phyloP scores from a whole-genome alignment of 2,888 invertebrate genomes.

The Erannis defoliaria region DNA sequence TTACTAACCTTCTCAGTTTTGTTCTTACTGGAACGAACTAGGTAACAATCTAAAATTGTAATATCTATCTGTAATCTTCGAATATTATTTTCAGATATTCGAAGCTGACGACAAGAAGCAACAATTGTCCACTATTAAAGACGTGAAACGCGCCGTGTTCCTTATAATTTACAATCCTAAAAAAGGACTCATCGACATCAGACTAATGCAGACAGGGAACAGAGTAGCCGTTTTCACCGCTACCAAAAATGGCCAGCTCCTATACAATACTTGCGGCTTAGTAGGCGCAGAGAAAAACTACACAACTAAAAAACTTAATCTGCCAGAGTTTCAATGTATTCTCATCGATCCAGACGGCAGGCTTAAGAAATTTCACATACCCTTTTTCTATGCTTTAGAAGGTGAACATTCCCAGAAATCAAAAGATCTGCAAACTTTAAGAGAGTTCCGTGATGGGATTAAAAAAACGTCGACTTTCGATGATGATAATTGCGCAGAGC shows the following conservation, averaged over 20 bases:
- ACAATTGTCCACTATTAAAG: conserved; percentile 73
- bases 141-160: conserved; percentile 90
- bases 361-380: conserved; percentile 93
- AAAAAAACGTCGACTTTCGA: conserved; percentile 84
- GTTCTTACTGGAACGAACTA: background rate
- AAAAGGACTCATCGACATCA: conserved; percentile 96
- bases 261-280: conserved; percentile 93
- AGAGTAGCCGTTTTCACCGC: conserved; percentile 97
- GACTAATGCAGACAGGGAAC: conserved; percentile 95
- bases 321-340: conserved; percentile 90
- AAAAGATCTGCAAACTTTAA: conserved; percentile 94
- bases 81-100: conserved; percentile 69
- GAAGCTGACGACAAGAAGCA: conserved; percentile 77
- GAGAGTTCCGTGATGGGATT: conserved; percentile 90
- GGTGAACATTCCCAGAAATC: conserved; percentile 95
- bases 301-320: conserved; percentile 85
- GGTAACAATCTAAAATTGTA: too few species aligned
- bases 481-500: conserved; percentile 83
- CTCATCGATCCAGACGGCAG: conserved; percentile 94
- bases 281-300: conserved; percentile 89
- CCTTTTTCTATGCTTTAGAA: conserved; percentile 96
- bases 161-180: conserved; percentile 97
- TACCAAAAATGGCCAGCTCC: conserved; percentile 92
- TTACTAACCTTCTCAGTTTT: too few species aligned
- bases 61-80: too few species aligned